Percentiles rank a stretch among this genome's conserved stretches.
These are phyloP conservation scores for Podarcis siculus DNA, from an alignment of 2,797 vertebrate genomes.

Conservation along the genomic window DNA sequence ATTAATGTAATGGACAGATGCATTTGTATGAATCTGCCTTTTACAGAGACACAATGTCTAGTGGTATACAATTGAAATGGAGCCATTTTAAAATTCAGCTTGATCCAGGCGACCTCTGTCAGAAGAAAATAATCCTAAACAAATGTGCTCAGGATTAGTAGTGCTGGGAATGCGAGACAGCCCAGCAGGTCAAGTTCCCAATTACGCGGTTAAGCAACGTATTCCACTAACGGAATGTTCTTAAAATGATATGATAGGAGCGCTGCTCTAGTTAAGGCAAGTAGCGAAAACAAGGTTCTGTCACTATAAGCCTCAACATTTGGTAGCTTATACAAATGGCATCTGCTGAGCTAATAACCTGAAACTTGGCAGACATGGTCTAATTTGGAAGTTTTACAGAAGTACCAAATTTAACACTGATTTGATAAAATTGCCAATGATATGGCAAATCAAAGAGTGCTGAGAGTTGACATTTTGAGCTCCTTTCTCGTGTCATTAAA, in stretches of 20 bases:
- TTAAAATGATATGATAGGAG: neutral
- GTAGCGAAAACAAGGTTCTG: no score
- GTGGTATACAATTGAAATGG: neutral
- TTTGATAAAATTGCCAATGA: no score
- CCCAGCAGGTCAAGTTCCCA: neutral
- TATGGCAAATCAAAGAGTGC: no score
- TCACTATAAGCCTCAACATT: no score
- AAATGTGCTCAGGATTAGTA: neutral
- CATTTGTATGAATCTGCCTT: conserved; percentile 1
- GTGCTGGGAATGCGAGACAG: neutral
- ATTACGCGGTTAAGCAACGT: neutral
- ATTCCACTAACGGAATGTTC: neutral
- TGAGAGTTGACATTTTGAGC: no score
- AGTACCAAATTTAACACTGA: no score
- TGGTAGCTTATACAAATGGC: neutral
- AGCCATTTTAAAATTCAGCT: neutral
- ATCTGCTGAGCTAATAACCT: no score
- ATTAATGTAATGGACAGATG: neutral
- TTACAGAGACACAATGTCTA: neutral
- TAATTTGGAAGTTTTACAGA: no score
- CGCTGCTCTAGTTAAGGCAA: no score
- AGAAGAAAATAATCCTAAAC: neutral
- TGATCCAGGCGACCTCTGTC: neutral
- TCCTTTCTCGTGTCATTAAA: no score
- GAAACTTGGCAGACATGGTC: no score